These are phyloP conservation scores for Himalopsyche anomala DNA, from an alignment of 2,888 invertebrate species.

Conservation along the genomic window DNA sequence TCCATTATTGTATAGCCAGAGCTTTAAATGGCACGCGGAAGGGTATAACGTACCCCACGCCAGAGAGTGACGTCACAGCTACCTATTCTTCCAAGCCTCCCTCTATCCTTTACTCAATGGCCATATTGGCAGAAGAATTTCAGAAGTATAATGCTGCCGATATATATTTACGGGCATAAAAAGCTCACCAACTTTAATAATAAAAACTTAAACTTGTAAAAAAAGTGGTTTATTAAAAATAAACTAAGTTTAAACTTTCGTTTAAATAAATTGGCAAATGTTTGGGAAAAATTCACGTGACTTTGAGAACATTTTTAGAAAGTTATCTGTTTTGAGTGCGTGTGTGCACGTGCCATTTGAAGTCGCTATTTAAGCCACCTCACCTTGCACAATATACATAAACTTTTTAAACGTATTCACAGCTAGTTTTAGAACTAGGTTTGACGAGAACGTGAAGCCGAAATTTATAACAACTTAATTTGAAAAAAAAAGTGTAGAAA, in stretches of 20 bases:
- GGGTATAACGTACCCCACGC: background rate
- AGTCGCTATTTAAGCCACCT: too few relatives aligned
- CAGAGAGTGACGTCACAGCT: background rate
- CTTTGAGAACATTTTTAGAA: too few relatives aligned
- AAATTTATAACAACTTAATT: too few relatives aligned
- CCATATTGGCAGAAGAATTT: conserved; percentile 13
- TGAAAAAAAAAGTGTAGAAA: too few relatives aligned
- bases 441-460: too few relatives aligned
- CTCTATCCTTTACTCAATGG: conserved; percentile 18
- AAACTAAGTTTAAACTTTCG: background rate
- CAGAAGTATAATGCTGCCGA: conserved; percentile 5
- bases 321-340: too few relatives aligned
- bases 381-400: too few relatives aligned
- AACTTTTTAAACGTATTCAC: too few relatives aligned
- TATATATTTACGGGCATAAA: conserved; percentile 17
- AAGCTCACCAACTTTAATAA: conserved; percentile 4
- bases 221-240: conserved; percentile 11
- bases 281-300: too few relatives aligned
- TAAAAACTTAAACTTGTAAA: conserved; percentile 4
- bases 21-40: background rate
- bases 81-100: background rate
- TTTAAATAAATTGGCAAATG: too few relatives aligned
- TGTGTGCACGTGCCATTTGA: too few relatives aligned
- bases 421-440: too few relatives aligned
- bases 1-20: background rate